Base-by-base conservation (phyloP, 2,797 vertebrate genomes). In the Phrynocephalus vlangalii region DNA sequence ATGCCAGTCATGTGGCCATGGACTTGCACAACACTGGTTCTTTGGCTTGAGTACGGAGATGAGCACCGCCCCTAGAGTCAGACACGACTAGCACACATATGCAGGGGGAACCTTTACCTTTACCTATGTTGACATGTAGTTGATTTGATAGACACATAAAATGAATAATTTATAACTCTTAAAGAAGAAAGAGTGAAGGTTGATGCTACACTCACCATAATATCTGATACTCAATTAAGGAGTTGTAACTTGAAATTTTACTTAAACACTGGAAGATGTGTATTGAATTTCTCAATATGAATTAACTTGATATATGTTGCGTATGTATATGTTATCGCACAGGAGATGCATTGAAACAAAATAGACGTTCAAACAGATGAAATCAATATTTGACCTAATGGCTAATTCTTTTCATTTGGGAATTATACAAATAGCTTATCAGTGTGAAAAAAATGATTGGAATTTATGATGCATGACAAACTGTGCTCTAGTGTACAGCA, bases 401-500 rank as follows among this genome's bases (percentile, higher is more conserved):
- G 18, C 9, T 88, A 85, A 79, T 89, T 87, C 70, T 22, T 7
- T 75, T 87, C 33, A 68, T 33, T 30, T 48, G 5, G 26, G 68
- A 0, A 78, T 68, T 90, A 28, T 88, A 70, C 67, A 80, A 33
- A 76, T 24, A 38, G 8, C 0, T 60, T 10, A 15, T 78, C 79
- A 85, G 67, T 86, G 4, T 87, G 86, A 63, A 91, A 88, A 38
- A 44, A 86, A 87, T 91, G 73, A 24, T 24, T 77, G 70, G 30
- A 84, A 0, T 91, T 89, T 79, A 87, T 72, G 68, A 10, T 33
- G 60, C 87, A 6, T 67, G 0, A 78, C 87, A 94, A 81, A 84
- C 67, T 79, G 88, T 93, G 75, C 84, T 91, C 94, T 79, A 87
- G 26, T 48, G 78, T 90, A 91, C 86, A 95, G 89, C 48, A 79